Evolutionary conservation across 2,888 invertebrate genomes (phyloP), one percentile per base, ranked within the genome.

Genomic region (Koerneria pararmatus): DNA sequence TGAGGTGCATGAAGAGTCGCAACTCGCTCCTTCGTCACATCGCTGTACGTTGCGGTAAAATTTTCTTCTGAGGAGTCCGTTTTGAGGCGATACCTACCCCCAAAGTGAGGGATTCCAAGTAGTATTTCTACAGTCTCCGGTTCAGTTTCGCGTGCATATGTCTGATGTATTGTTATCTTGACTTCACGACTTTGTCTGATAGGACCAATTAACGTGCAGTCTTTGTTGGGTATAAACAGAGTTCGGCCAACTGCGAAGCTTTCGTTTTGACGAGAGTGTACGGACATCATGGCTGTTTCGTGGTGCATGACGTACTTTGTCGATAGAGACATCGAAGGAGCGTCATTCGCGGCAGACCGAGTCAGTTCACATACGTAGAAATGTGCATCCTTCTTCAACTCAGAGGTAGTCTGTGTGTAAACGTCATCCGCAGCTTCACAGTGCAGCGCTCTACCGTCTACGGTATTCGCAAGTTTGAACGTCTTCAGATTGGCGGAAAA

Each of bases 1-100:
- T 56, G 22, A 4, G 29, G 46, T 31, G 37, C n/a, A 22, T 54
- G 56, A n/a, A 64, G n/a, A 11, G 46, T 22, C 5, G 54, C 32
- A 11, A 41, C 31, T 31, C 64, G 54, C 5, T 54, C 15, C 32
- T 56, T 6, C 31, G 32, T 41, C 29, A 64, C 22, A 24, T 56
- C 56, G 29, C 64, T 35, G 32, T 64, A 56, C 11, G 56, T 31
- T 22, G 56, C 56, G 1, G 32, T 67, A 60, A 61, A 64, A 24
- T 72, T 66, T 31, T 71, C 67, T 62, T 82, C 82, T 19, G 78
- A 69, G 5, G 80, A 80, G 49, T 79, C 76, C 11, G 77, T 76
- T 57, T 72, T 70, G 51, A 82, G 66, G 27, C 64, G 58, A 58
- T 64, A 73, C 34, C 68, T 62, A 46, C 77, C 75, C 35, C 73